Percentiles rank a stretch among this genome's conserved stretches.
Conservation (phyloP, 1,140 invertebrate species). For the Eufriesea mexicana region DNA sequence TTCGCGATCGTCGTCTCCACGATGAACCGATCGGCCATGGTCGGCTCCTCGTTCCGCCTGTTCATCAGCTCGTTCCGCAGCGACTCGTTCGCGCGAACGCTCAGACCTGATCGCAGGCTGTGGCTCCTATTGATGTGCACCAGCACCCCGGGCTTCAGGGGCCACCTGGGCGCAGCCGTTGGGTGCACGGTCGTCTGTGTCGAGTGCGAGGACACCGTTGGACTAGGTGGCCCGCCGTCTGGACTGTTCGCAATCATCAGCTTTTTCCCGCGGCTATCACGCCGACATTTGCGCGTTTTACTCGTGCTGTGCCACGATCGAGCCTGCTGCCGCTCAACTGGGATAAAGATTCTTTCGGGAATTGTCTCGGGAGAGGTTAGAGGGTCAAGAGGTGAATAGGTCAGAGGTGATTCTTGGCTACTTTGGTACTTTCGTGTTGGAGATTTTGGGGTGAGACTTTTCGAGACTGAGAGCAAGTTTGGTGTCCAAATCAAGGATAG, state of each 20-base stretch:
- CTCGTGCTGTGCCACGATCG: no score
- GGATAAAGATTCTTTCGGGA: no score
- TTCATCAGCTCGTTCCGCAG: constrained; percentile 48
- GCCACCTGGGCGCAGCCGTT: constrained; percentile 91
- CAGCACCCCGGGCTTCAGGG: constrained; percentile 92
- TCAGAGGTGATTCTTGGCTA: no score
- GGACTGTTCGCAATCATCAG: constrained; percentile 69
- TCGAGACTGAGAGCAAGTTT: no score
- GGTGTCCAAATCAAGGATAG: no score
- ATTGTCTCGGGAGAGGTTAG: no score
- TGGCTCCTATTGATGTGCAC: constrained; percentile 91
- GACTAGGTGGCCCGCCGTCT: constrained; percentile 78
- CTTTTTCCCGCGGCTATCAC: neutral
- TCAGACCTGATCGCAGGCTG: constrained; percentile 82
- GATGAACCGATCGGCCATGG: constrained; percentile 43
- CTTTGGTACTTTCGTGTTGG: no score
- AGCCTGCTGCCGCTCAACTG: neutral
- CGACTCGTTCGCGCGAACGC: constrained; percentile 58
- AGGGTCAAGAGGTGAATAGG: no score
- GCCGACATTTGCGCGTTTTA: neutral
- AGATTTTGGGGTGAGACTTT: no score
- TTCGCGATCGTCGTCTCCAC: constrained; percentile 57
- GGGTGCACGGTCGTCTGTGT: constrained; percentile 75
- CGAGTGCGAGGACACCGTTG: constrained; percentile 76
- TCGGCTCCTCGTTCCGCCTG: constrained; percentile 46